These are phyloP conservation scores for Peromyscus polionotus DNA, from an alignment of 2,113 vertebrate species.

Conservation along the genomic window DNA sequence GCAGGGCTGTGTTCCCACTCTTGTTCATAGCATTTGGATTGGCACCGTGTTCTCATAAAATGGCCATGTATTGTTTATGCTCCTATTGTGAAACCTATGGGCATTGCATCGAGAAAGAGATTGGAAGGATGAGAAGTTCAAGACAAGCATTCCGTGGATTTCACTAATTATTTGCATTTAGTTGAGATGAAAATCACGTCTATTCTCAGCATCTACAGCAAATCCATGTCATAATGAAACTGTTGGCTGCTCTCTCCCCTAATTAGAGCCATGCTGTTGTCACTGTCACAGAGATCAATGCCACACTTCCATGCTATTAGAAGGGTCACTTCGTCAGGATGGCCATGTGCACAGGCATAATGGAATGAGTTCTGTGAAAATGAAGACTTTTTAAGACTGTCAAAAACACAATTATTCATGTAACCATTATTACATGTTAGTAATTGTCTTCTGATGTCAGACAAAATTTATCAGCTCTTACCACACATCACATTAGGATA, in stretches of 20 bases:
- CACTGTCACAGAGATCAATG: background rate
- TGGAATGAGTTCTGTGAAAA: background rate
- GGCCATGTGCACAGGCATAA: background rate
- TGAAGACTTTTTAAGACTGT: background rate
- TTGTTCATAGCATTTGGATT: background rate
- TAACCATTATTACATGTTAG: background rate
- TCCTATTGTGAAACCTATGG: background rate
- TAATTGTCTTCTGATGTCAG: background rate
- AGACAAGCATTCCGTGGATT: background rate
- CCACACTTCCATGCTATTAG: background rate
- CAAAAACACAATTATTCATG: background rate
- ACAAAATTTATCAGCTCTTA: background rate
- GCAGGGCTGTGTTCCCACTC: background rate
- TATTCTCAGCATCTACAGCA: background rate
- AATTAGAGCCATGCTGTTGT: background rate
- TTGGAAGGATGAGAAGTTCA: background rate
- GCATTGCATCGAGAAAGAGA: background rate
- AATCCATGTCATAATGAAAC: background rate
- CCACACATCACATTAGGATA: background rate
- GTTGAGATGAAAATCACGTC: background rate
- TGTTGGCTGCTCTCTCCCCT: background rate
- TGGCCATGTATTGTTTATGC: background rate
- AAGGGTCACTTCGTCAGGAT: background rate
- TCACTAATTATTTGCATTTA: background rate
- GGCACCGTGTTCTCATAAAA: background rate